Conservation (phyloP, 2,797 vertebrate genomes). For the Crypturellus tataupa region DNA sequence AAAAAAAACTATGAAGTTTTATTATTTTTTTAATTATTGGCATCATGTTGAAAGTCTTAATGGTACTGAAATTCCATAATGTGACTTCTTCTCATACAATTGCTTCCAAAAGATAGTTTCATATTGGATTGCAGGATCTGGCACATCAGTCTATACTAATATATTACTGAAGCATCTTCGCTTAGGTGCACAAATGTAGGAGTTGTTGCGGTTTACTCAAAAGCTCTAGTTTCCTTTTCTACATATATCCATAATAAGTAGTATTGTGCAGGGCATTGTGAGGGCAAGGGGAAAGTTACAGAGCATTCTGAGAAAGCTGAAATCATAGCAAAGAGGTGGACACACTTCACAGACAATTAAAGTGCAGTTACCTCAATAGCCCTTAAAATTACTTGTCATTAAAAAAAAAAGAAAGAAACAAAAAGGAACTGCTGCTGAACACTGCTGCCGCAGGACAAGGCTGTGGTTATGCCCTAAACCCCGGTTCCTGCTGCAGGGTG, state of each 20-base stretch:
- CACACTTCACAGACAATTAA: slow-evolving; percentile 57
- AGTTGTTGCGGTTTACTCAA: slow-evolving; percentile 62
- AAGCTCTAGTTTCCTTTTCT: slow-evolving; percentile 1
- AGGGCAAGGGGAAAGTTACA: not conserved
- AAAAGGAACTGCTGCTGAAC: not conserved
- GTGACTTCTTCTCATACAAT: slow-evolving; percentile 41
- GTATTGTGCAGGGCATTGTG: not conserved
- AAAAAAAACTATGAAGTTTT: slow-evolving; percentile 52
- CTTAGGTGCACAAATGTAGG: slow-evolving; percentile 51
- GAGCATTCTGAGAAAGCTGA: slow-evolving; percentile 15
- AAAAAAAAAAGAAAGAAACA: not conserved
- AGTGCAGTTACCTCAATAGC: slow-evolving; percentile 56
- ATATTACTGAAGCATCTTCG: slow-evolving; percentile 57
- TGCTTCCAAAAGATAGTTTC: slow-evolving; percentile 61
- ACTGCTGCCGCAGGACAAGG: not conserved
- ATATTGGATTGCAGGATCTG: slow-evolving; percentile 71
- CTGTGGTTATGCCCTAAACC: not conserved
- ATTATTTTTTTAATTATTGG: slow-evolving; percentile 30
- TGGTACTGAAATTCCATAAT: slow-evolving; percentile 35
- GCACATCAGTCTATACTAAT: slow-evolving; percentile 54
- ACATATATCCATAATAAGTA: not conserved
- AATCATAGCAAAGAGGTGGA: slow-evolving; percentile 19
- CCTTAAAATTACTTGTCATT: slow-evolving; percentile 58
- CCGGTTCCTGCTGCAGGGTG: not conserved
- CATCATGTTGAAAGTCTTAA: slow-evolving; percentile 36